Percentiles rank a stretch among this genome's conserved stretches.
These are phyloP conservation scores for Graphium colonna DNA, from an alignment of 2,888 invertebrate species.

Conservation along the genomic window DNA sequence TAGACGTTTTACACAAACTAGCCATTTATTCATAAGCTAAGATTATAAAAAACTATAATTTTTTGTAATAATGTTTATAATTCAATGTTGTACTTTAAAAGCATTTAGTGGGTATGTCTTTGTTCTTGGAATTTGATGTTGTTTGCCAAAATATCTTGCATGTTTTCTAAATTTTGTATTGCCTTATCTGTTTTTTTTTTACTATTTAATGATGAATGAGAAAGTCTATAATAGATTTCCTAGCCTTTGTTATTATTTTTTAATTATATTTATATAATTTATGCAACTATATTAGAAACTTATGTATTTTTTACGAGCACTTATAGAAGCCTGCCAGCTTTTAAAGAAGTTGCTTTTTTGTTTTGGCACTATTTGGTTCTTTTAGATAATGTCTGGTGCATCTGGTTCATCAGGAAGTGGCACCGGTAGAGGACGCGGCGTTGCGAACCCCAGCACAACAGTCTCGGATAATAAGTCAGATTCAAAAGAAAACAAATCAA, in stretches of 20 bases:
- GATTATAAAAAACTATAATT: not conserved
- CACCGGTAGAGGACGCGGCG: conserved; percentile 82
- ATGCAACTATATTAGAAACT: not conserved
- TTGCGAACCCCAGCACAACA: conserved; percentile 77
- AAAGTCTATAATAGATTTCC: too few species aligned
- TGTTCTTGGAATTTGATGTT: conserved; percentile 47
- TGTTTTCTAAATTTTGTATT: conserved; percentile 22
- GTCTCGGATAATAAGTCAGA: conserved; percentile 86
- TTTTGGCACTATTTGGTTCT: conserved; percentile 60
- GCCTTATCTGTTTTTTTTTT: conserved; percentile 8
- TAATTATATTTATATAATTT: conserved; percentile 5
- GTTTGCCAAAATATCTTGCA: conserved; percentile 39
- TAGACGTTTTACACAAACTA: conserved; percentile 30
- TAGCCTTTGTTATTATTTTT: not conserved
- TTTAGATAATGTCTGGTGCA: conserved; percentile 82
- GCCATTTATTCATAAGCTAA: conserved; percentile 15
- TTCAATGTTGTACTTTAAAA: conserved; percentile 5
- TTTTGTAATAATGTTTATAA: conserved; percentile 21
- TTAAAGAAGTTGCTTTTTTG: conserved; percentile 46
- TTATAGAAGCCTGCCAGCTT: conserved; percentile 36
- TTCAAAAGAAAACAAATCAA: conserved; percentile 90
- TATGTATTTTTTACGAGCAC: not conserved
- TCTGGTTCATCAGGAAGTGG: conserved; percentile 81
- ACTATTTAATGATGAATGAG: not conserved
- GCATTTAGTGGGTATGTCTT: conserved; percentile 45